Base-by-base conservation (phyloP, 2,888 invertebrate species). In the Drosophila neoperkinsi region DNA sequence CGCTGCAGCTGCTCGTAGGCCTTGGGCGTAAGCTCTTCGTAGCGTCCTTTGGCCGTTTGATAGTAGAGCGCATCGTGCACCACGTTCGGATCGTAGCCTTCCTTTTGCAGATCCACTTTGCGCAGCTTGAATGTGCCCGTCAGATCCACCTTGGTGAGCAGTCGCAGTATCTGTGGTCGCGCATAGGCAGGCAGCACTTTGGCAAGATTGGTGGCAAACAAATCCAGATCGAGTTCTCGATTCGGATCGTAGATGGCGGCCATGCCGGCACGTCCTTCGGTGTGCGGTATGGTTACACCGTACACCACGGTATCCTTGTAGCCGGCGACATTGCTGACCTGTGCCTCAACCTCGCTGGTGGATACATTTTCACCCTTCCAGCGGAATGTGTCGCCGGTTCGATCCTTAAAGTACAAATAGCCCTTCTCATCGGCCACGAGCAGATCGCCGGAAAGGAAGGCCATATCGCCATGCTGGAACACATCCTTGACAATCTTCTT, bases 311-410 rank as follows among this genome's bases (percentile, higher is more conserved):
- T 97, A 93, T 99, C 98, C 89, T 96, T 95, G 87, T 98, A 96
- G 72, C 96, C 95, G 4, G 96, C 94, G 51, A 96, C 94, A 90
- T 97, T 96, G 86, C 97, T 98, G 61, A 99, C 95, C 79, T 97
- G 96, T 3, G 96, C 97, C 93, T 99, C 99, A 9, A 99, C 97
- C 94, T 99, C 99, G 4, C 97, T 97, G 11, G 99, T 99, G 53
- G 98, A 98, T 11, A 99, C 99, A 93, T 99, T 99, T 94, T 99
- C 99, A 18, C 99, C 99, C 92, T 98, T 97, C 98, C 98, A 99
- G 58, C 98, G 95, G 94, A 97, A 99, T 18, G 99, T 99, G 93
- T 99, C 99, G 0, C 99, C 99, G 0, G 98, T 98, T 83, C 99
- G 95, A 93, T 99, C 99, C 92, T 96, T 97, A 94, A 99, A 99